Base-by-base conservation (phyloP, 2,888 invertebrate genomes). In the Dromius quadrimaculatus region DNA sequence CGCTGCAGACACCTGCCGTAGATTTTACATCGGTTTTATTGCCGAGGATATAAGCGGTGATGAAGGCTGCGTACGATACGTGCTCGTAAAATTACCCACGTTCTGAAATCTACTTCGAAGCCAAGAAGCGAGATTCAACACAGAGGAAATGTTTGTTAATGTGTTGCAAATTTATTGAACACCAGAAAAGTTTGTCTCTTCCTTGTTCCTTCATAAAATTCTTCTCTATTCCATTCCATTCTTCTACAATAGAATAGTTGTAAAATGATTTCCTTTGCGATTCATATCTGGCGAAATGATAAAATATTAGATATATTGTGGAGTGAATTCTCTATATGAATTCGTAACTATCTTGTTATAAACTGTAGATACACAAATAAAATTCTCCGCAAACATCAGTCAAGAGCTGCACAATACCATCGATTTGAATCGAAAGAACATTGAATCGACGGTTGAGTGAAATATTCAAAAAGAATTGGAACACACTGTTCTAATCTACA, bases 401-500 rank as follows among this genome's bases (percentile, higher is more conserved):
- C 20, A 20, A 9, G 19, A 47, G 11, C n/a, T 47, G 8, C 47
- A 47, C 47, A 36, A 59, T 59, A 34, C 9, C 36, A 34, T 59
- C 34, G 36, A 41, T 15, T 11, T 15, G 41, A 41, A 41, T 41
- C 41, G 41, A 1, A n/a, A 41, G 41, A 41, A 41, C 15, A 17
- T 8, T 11, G 41, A 15, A 15, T 32, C 32, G 36, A 59, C 62
- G 41, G 62, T 23, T 20, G 36, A 62, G 70, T 62, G 70, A 70
- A 62, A 70, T 70, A 70, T 70, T 70, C 62, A 62, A 61, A 70
- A 70, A 75, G 76, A 74, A 71, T 72, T 75, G 75, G 73, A 77
- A 77, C 77, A 77, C 76, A 78, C 76, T 76, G 76, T 73, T 75
- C 76, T 78, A 77, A 78, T 78, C 78, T 78, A 74, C 77, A 78